Evolutionary conservation across 2,888 invertebrate genomes (phyloP).

Genomic region (Drosophila cyrtoloma): DNA sequence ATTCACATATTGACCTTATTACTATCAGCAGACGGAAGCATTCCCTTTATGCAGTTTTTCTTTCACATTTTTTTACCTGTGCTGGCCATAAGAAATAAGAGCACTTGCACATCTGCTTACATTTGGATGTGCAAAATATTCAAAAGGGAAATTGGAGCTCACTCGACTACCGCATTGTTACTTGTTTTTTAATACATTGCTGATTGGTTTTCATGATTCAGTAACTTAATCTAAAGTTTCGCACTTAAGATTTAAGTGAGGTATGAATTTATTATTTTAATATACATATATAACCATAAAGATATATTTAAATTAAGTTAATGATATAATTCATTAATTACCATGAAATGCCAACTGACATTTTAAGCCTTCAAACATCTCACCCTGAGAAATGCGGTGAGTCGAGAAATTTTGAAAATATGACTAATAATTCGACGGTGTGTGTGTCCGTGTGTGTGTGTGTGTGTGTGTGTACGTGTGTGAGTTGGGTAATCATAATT

Average conservation of each 20-base stretch:
- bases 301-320: neutral
- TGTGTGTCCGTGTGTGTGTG: neutral
- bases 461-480: slow-evolving; percentile 6
- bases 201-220: neutral
- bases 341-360: neutral
- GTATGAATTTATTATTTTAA: too few relatives aligned
- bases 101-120: too few relatives aligned
- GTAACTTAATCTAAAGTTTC: too few relatives aligned
- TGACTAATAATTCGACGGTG: neutral
- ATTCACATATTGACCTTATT: neutral
- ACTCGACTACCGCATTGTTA: neutral
- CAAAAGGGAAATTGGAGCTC: too few relatives aligned
- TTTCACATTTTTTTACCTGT: too few relatives aligned
- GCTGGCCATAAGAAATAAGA: too few relatives aligned
- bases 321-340: neutral
- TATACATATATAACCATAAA: neutral
- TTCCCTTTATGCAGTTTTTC: too few relatives aligned
- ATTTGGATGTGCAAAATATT: too few relatives aligned
- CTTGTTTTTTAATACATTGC: neutral
- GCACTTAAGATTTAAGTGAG: too few relatives aligned
- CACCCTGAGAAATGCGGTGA: slow-evolving; percentile 7
- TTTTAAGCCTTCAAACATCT: slow-evolving; percentile 1
- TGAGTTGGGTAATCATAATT: slow-evolving; percentile 36
- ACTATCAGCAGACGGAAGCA: neutral
- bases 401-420: slow-evolving; percentile 17